A percentile compares a stretch with the other conserved stretches of the same genome.
These are phyloP conservation scores for Athene cunicularia DNA, from an alignment of 2,113 vertebrate genomes.

Conservation along the genomic window DNA sequence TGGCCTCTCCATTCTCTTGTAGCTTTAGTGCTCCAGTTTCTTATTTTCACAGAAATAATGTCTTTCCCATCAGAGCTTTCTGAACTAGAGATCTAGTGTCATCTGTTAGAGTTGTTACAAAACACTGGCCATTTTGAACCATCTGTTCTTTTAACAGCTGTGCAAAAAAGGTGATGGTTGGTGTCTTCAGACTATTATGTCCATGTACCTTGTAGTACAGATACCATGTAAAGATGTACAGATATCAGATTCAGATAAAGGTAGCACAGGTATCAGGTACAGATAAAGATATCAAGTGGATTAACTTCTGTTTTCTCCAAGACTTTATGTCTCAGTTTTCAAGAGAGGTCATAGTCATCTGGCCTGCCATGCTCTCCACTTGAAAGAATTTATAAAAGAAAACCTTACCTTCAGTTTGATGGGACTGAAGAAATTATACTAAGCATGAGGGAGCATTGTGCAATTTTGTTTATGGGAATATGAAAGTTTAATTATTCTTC, in stretches of 20 bases:
- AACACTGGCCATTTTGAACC: neutral
- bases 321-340: neutral
- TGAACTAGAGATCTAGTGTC: neutral
- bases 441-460: neutral
- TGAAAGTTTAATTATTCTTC: neutral
- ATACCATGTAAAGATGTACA: too few species aligned
- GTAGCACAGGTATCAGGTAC: neutral
- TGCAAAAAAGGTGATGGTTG: neutral
- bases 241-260: too few species aligned
- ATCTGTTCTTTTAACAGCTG: neutral
- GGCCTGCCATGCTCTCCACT: neutral
- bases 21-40: neutral
- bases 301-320: neutral
- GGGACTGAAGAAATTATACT: neutral
- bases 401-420: neutral
- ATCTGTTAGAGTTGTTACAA: neutral
- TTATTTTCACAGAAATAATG: neutral
- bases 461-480: neutral
- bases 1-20: neutral
- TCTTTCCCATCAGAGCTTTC: neutral
- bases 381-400: neutral
- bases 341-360: neutral
- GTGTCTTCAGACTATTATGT: neutral
- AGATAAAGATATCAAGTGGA: neutral
- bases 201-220: neutral